Percentiles rank a stretch among this genome's conserved stretches.
Conservation (phyloP, 2,797 vertebrate species). For the Acipenser transmontanus region DNA sequence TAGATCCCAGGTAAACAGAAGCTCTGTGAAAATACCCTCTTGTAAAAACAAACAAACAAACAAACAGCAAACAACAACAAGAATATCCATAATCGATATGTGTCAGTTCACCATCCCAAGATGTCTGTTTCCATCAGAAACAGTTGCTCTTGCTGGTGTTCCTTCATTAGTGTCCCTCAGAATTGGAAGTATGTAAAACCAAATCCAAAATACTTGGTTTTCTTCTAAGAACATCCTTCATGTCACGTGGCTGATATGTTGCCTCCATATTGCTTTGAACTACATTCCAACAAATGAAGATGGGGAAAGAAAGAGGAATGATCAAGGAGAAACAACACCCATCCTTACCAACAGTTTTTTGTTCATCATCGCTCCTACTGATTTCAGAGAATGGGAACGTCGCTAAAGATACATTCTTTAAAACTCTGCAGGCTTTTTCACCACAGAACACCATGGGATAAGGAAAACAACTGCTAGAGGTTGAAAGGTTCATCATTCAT, state of each 20-base stretch:
- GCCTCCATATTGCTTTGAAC: slow-evolving; percentile 19
- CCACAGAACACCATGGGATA: not conserved
- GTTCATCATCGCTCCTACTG: not conserved
- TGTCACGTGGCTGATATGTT: slow-evolving; percentile 16
- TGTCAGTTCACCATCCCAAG: too few relatives aligned
- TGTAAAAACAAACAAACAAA: too few relatives aligned
- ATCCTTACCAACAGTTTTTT: not conserved
- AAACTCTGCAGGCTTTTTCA: not conserved
- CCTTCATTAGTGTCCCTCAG: not conserved
- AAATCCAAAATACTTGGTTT: not conserved
- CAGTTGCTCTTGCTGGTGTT: not conserved
- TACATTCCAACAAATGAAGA: slow-evolving; percentile 11
- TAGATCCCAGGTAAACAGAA: too few relatives aligned
- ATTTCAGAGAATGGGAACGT: not conserved
- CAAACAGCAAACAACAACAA: too few relatives aligned
- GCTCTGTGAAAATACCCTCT: too few relatives aligned
- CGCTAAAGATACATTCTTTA: not conserved
- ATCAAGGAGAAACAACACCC: not conserved
- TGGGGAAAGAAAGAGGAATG: slow-evolving; percentile 2
- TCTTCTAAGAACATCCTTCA: not conserved
- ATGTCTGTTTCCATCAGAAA: too few relatives aligned
- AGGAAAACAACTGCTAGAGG: not conserved
- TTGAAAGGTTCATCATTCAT: not conserved
- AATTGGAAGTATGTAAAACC: not conserved
- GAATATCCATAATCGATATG: too few relatives aligned